A percentile compares a stretch with the other conserved stretches of the same genome.
These are phyloP conservation scores for Syrmaticus mikado DNA, from an alignment of 2,113 vertebrate genomes.

Conservation along the genomic window DNA sequence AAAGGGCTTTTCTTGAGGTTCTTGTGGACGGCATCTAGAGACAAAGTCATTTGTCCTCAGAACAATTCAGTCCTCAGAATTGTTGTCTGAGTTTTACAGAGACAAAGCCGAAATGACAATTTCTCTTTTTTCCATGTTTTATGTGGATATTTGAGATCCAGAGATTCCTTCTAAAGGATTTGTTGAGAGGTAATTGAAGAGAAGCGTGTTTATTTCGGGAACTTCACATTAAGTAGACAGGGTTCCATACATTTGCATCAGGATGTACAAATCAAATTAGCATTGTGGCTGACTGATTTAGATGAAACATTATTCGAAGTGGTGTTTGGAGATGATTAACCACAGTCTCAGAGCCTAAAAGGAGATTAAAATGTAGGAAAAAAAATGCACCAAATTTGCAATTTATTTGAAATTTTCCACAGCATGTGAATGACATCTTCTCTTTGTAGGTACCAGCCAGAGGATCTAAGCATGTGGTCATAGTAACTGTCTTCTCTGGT, in stretches of 20 bases:
- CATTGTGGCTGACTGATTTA: background rate
- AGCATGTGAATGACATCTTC: background rate
- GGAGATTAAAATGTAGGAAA: background rate
- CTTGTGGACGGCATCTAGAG: background rate
- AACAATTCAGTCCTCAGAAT: no score
- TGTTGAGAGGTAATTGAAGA: background rate
- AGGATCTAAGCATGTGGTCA: background rate
- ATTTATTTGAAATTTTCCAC: background rate
- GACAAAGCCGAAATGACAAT: background rate
- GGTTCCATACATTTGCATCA: no score
- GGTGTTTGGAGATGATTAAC: background rate
- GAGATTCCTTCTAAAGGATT: background rate
- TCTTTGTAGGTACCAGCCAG: background rate
- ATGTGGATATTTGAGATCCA: background rate
- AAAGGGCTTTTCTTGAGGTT: background rate
- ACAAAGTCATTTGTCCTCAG: no score
- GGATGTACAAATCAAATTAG: background rate
- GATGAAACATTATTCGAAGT: background rate
- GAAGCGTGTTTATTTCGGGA: background rate
- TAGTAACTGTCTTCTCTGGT: background rate
- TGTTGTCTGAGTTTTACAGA: background rate
- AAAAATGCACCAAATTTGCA: background rate
- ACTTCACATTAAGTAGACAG: background rate
- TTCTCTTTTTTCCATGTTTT: background rate
- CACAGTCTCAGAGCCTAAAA: background rate